Conservation (phyloP, 1,140 invertebrate species). For the Diplogasteroides magnus region DNA sequence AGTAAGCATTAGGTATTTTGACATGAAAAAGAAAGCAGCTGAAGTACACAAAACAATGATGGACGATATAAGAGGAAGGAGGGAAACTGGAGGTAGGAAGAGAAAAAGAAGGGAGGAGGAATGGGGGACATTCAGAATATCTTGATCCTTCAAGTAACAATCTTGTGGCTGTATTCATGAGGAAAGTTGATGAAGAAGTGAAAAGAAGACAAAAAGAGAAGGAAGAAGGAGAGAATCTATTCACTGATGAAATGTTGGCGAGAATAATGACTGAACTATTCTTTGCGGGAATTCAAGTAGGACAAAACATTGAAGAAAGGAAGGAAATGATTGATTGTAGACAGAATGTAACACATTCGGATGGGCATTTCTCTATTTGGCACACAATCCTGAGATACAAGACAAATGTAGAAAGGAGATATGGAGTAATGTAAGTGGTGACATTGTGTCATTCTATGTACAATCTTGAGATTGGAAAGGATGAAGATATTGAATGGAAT, state of each 20-base stretch:
- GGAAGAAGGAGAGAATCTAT: neutral
- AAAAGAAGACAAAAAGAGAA: neutral
- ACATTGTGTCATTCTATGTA: too few relatives aligned
- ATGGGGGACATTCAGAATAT: neutral
- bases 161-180: neutral
- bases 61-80: neutral
- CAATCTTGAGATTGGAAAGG: neutral
- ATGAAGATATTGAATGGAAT: neutral
- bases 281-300: neutral
- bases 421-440: neutral
- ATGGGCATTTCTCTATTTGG: neutral
- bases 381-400: neutral
- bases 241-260: neutral
- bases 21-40: neutral
- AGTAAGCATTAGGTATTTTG: neutral
- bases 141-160: neutral
- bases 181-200: neutral
- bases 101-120: neutral
- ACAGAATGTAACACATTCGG: neutral
- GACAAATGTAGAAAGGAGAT: neutral
- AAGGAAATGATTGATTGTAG: too few relatives aligned
- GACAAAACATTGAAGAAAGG: too few relatives aligned
- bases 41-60: neutral
- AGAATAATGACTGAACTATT: neutral
- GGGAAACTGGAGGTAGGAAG: neutral